phyloP scores from a whole-genome alignment of 1,140 invertebrate species.

The Ridgeia piscesae region DNA sequence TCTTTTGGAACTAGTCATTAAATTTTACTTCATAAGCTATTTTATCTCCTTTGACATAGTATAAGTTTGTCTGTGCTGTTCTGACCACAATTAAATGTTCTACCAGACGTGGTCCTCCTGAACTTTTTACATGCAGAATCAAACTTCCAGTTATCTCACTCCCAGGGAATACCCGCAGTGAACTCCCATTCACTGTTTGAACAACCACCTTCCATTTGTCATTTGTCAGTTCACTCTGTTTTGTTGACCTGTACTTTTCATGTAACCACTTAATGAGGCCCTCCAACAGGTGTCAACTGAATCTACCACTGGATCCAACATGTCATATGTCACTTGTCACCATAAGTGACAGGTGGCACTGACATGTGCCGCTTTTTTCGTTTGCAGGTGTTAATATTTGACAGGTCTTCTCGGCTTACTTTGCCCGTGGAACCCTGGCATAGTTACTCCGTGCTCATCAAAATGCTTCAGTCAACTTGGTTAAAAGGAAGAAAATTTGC shows the following conservation, averaged over 20 bases:
- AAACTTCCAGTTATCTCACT: not conserved
- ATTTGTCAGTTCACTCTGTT: not conserved
- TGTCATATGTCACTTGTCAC: not conserved
- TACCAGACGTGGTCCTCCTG: no score
- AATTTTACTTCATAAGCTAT: not conserved
- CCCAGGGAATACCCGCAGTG: not conserved
- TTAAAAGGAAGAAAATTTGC: no score
- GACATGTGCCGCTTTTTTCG: not conserved
- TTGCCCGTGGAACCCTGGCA: not conserved
- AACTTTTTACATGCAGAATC: not conserved
- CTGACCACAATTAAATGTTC: not conserved
- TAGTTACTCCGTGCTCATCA: no score
- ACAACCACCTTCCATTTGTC: not conserved
- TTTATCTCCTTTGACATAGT: not conserved
- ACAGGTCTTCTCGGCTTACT: not conserved
- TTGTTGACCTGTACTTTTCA: not conserved
- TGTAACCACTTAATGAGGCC: not conserved
- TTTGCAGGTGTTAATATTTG: constrained; percentile 1
- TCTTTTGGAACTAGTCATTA: not conserved
- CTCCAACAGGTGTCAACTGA: not conserved
- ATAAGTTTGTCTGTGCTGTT: not conserved
- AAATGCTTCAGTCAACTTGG: no score
- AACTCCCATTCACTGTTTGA: not conserved
- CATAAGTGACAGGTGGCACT: not conserved
- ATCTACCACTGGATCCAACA: not conserved